Conservation (phyloP, 2,113 vertebrate genomes). For the Phocoena phocoena region DNA sequence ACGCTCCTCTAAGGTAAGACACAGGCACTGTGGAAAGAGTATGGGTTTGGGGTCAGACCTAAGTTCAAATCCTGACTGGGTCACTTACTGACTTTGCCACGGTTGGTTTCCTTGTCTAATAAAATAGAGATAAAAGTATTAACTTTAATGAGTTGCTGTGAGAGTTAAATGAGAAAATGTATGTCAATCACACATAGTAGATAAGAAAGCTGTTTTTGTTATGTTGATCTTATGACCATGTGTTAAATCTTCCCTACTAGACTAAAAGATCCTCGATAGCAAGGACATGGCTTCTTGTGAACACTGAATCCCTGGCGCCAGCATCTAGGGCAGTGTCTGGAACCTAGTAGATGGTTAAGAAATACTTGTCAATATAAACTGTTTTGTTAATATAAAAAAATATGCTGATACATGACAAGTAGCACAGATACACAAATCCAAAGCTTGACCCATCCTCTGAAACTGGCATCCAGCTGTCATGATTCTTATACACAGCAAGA, state of each 20-base stretch:
- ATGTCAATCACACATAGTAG: not conserved
- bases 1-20: not conserved
- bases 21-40: not conserved
- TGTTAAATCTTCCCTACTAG: not conserved
- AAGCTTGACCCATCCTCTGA: not conserved
- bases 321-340: not conserved
- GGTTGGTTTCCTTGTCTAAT: not conserved
- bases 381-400: not conserved
- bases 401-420: not conserved
- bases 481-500: not conserved
- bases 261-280: not conserved
- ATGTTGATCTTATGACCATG: not conserved
- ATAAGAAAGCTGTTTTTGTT: not conserved
- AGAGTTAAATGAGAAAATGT: not conserved
- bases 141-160: not conserved
- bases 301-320: not conserved
- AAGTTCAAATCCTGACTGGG: not conserved
- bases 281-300: not conserved
- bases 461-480: not conserved
- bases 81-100: not conserved
- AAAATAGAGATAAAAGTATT: not conserved
- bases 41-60: not conserved
- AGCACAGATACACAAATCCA: not conserved
- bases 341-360: not conserved
- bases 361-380: slow-evolving; percentile 14